Conservation (phyloP, 2,888 invertebrate species). For the Alentia gelatinosa region DNA sequence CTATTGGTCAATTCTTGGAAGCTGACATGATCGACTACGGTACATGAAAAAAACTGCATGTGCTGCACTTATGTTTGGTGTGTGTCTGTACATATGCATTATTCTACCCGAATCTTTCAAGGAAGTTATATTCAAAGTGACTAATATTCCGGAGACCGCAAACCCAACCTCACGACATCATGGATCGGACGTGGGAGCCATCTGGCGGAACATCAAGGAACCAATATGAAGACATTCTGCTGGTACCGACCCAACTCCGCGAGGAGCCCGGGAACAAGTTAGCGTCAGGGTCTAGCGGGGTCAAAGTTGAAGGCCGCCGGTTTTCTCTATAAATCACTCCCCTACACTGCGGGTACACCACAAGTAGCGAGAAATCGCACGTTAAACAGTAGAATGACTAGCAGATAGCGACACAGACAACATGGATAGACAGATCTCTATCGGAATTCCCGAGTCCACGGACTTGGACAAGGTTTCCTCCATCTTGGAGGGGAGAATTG, state of each 20-base stretch:
- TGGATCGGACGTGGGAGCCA: no score
- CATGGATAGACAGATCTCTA: constrained; percentile 47
- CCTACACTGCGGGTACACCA: background rate
- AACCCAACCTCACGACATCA: no score
- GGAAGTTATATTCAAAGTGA: no score
- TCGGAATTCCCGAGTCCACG: constrained; percentile 35
- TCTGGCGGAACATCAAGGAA: background rate
- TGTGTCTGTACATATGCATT: no score
- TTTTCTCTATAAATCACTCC: background rate
- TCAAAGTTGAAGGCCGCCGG: background rate
- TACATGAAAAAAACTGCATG: no score
- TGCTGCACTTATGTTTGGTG: no score
- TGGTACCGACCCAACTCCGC: background rate
- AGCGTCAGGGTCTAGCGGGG: background rate
- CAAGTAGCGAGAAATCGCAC: background rate
- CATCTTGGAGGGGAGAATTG: constrained; percentile 57
- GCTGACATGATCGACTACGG: no score
- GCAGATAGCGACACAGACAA: background rate
- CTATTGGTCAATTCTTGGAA: no score
- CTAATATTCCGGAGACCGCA: no score
- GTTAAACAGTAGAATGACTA: background rate
- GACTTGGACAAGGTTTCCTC: constrained; percentile 29
- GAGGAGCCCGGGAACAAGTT: background rate
- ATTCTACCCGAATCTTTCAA: no score
- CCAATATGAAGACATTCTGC: background rate